A percentile compares a stretch with the other conserved stretches of the same genome.
Conservation (phyloP, 2,797 vertebrate species). For the Distichodus sexfasciatus region DNA sequence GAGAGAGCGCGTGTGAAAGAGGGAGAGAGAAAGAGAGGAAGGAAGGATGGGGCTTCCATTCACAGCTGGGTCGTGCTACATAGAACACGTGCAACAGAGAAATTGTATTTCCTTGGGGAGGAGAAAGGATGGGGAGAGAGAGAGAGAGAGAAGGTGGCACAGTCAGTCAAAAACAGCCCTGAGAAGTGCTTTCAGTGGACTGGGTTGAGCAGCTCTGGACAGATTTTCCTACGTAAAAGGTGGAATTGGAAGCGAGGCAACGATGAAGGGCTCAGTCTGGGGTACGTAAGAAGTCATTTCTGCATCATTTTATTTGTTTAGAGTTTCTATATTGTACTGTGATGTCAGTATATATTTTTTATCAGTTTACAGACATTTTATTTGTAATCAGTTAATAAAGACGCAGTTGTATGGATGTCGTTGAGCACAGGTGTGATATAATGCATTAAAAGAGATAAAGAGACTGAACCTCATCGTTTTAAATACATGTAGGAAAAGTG, state of each 20-base stretch:
- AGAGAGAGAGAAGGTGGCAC: constrained; percentile 16
- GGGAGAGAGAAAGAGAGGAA: not conserved
- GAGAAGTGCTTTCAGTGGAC: not conserved
- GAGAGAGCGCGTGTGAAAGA: not conserved
- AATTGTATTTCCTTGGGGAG: constrained; percentile 38
- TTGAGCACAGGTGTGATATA: too few species aligned
- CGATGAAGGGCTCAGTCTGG: constrained; percentile 24
- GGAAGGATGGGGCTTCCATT: constrained; percentile 26
- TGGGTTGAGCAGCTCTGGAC: constrained; percentile 16
- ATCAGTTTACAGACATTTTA: too few species aligned
- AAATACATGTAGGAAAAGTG: too few species aligned
- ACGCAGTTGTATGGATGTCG: too few species aligned
- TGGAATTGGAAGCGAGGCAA: not conserved
- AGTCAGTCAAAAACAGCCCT: not conserved
- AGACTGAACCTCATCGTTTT: too few species aligned
- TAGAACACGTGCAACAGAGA: constrained; percentile 24
- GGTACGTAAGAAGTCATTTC: constrained; percentile 21
- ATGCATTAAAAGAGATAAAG: too few species aligned
- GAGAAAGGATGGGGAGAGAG: constrained; percentile 17
- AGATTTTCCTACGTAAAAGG: not conserved
- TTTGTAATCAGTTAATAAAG: too few species aligned
- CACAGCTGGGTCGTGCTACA: constrained; percentile 28
- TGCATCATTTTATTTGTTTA: not conserved
- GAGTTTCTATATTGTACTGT: constrained; percentile 42
- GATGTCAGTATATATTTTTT: too few species aligned